These are phyloP conservation scores for Xestobium rufovillosum DNA, from an alignment of 2,888 invertebrate species.

Conservation along the genomic window DNA sequence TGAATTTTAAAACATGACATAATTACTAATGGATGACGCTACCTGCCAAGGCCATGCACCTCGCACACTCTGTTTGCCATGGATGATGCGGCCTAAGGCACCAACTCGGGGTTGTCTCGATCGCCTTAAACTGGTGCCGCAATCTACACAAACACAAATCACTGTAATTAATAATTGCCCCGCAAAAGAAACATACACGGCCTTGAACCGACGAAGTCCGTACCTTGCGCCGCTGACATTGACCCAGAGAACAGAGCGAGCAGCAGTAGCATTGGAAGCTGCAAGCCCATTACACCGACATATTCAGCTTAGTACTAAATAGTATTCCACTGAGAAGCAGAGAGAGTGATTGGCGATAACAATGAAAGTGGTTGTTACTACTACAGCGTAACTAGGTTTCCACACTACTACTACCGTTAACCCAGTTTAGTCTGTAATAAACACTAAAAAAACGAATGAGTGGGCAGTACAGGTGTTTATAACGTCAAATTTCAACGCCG, in stretches of 20 bases:
- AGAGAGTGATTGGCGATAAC: constrained; percentile 39
- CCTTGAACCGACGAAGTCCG: constrained; percentile 18
- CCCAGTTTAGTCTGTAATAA: neutral
- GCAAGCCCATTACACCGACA: constrained; percentile 20
- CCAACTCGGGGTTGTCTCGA: constrained; percentile 53
- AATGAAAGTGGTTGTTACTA: constrained; percentile 36
- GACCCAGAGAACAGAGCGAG: constrained; percentile 32
- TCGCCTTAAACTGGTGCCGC: constrained; percentile 57
- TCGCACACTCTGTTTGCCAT: constrained; percentile 65
- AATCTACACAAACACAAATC: constrained; percentile 46
- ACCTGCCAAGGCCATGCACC: constrained; percentile 87
- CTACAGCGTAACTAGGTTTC: constrained; percentile 28
- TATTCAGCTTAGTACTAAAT: constrained; percentile 18
- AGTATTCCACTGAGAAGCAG: constrained; percentile 20
- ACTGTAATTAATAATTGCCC: constrained; percentile 4
- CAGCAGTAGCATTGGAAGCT: constrained; percentile 28
- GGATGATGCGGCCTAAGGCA: constrained; percentile 59
- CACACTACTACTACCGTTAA: constrained; percentile 21
- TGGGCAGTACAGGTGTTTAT: too few species aligned
- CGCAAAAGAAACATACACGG: constrained; percentile 2
- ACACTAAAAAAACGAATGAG: too few species aligned
- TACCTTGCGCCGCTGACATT: constrained; percentile 36
- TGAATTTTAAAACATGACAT: too few species aligned
- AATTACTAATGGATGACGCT: too few species aligned
- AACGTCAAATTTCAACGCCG: too few species aligned